Percentiles rank a stretch among this genome's conserved stretches.
Conservation (phyloP, 2,113 vertebrate genomes). For the Dromaius novaehollandiae region DNA sequence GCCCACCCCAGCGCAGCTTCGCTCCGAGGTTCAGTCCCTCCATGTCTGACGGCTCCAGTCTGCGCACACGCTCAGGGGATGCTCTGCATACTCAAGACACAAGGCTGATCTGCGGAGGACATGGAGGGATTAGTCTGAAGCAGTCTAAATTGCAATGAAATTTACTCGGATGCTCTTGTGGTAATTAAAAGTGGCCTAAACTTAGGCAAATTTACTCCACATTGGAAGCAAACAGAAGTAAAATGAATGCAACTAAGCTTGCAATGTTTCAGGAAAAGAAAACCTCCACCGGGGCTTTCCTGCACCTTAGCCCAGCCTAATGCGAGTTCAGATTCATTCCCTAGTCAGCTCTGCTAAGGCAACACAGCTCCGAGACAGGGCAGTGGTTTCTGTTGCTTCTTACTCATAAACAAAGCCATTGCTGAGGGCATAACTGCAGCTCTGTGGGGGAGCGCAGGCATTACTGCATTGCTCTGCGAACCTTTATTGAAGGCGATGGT, state of each 20-base stretch:
- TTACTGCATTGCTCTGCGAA: neutral
- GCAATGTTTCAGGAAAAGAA: neutral
- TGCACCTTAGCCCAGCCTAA: neutral
- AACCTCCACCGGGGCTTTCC: neutral
- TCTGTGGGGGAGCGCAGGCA: accelerated
- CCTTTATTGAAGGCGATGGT: accelerated
- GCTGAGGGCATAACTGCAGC: neutral
- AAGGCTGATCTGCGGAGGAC: too few species aligned
- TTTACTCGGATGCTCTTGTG: neutral
- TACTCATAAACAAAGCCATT: neutral
- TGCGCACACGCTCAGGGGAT: too few species aligned
- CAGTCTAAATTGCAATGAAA: too few species aligned
- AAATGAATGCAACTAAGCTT: neutral
- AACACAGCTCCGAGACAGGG: neutral
- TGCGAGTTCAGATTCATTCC: neutral
- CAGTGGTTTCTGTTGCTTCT: neutral
- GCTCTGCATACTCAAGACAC: neutral
- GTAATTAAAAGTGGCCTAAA: neutral
- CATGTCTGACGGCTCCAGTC: too few species aligned
- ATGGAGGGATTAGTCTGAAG: too few species aligned
- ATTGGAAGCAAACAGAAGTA: neutral
- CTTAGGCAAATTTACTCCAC: neutral
- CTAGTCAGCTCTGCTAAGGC: neutral
- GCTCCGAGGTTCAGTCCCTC: too few species aligned
- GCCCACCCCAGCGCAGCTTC: too few species aligned